These are phyloP conservation scores for Lemur catta DNA, from an alignment of 2,797 vertebrate genomes.

Conservation along the genomic window DNA sequence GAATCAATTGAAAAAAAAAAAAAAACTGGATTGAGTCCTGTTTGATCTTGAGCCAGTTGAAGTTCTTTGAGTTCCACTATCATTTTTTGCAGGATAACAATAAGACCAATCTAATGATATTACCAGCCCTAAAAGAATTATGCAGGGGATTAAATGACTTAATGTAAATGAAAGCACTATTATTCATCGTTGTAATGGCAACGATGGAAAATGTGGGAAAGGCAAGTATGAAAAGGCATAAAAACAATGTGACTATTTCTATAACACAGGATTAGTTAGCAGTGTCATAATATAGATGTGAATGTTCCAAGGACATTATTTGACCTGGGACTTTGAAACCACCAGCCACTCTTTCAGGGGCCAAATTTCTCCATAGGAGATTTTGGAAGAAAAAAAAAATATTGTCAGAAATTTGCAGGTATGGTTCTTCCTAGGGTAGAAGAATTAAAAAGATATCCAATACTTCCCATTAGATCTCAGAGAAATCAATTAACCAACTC, in stretches of 20 bases:
- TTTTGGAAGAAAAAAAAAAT: neutral
- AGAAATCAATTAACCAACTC: neutral
- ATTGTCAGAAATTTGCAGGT: neutral
- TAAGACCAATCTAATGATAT: neutral
- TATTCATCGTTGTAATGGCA: neutral
- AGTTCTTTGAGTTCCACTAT: neutral
- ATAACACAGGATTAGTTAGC: neutral
- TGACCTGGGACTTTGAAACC: slow-evolving; percentile 16
- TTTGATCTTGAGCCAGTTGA: slow-evolving; percentile 9
- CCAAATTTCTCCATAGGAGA: slow-evolving; percentile 12
- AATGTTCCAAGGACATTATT: neutral
- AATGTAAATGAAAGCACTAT: slow-evolving; percentile 5
- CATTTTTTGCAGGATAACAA: neutral
- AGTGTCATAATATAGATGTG: neutral
- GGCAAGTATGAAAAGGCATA: neutral
- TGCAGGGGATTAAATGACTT: slow-evolving; percentile 10
- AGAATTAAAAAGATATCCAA: neutral
- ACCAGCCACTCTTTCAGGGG: neutral
- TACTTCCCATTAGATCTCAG: neutral
- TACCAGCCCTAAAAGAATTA: neutral
- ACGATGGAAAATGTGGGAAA: neutral
- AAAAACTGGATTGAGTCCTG: neutral
- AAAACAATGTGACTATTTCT: neutral
- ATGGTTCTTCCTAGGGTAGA: neutral
- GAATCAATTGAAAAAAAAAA: neutral